phyloP scores from a whole-genome alignment of 2,113 vertebrate genomes.

The Nothoprocta perdicaria region DNA sequence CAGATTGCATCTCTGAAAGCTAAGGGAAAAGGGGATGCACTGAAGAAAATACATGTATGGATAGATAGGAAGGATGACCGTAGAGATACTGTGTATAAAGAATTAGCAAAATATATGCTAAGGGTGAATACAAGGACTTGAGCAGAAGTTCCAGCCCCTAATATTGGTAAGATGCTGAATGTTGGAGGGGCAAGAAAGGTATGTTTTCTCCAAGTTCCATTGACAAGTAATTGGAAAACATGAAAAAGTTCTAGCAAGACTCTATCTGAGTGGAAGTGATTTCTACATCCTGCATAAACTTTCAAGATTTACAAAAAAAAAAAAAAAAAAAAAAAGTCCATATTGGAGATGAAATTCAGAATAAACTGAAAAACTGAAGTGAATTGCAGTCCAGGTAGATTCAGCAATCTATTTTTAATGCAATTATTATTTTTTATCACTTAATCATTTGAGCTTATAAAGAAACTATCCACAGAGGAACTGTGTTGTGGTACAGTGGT shows the following conservation, averaged over 20 bases:
- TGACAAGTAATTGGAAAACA: not conserved
- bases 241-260: not conserved
- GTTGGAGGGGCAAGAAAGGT: too few species aligned
- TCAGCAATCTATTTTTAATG: not conserved
- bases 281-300: not conserved
- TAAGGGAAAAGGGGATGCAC: not conserved
- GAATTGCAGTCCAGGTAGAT: not conserved
- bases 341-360: not conserved
- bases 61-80: not conserved
- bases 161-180: not conserved
- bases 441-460: not conserved
- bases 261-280: not conserved
- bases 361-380: not conserved
- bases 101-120: not conserved
- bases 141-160: not conserved
- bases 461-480: not conserved
- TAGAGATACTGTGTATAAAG: not conserved
- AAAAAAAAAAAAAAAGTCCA: not conserved
- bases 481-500: not conserved
- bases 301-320: not conserved
- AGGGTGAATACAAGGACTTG: not conserved
- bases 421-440: not conserved
- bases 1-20: accelerated
- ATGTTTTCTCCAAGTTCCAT: not conserved
- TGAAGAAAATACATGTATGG: not conserved